Evolutionary conservation across 2,888 invertebrate species (phyloP).

Genomic region (Ernsta delagoae): DNA sequence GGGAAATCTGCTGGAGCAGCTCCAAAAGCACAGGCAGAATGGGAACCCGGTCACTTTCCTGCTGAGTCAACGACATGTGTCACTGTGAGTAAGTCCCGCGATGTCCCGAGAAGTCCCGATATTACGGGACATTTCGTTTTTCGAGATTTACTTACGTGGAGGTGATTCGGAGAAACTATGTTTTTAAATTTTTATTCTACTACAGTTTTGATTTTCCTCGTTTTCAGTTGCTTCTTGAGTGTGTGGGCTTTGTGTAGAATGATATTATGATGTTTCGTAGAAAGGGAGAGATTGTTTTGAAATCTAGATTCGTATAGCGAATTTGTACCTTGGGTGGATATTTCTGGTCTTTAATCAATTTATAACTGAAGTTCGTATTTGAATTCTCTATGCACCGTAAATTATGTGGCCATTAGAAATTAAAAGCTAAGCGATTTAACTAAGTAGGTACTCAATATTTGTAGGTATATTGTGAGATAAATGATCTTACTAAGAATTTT

Average conservation of each 20-base stretch:
- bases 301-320: background rate
- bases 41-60: slow-evolving; percentile 76
- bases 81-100: slow-evolving; percentile 52
- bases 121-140: slow-evolving; percentile 38
- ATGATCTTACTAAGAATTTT: no score
- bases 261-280: slow-evolving; percentile 15
- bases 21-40: slow-evolving; percentile 73
- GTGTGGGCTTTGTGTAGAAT: slow-evolving; percentile 17
- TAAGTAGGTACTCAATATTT: no score
- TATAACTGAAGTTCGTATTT: background rate
- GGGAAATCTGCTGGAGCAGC: slow-evolving; percentile 77
- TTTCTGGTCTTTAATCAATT: background rate
- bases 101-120: slow-evolving; percentile 41
- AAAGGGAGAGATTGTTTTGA: background rate
- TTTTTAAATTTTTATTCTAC: slow-evolving; percentile 55
- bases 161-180: slow-evolving; percentile 58
- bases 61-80: slow-evolving; percentile 75
- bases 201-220: background rate
- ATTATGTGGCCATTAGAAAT: background rate
- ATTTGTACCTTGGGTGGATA: background rate
- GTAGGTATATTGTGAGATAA: no score
- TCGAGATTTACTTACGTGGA: slow-evolving; percentile 31
- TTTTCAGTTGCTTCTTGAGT: slow-evolving; percentile 5
- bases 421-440: background rate
- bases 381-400: no score